Evolutionary conservation across 2,888 invertebrate species (phyloP).

Genomic region (Opisthograptis luteolata): DNA sequence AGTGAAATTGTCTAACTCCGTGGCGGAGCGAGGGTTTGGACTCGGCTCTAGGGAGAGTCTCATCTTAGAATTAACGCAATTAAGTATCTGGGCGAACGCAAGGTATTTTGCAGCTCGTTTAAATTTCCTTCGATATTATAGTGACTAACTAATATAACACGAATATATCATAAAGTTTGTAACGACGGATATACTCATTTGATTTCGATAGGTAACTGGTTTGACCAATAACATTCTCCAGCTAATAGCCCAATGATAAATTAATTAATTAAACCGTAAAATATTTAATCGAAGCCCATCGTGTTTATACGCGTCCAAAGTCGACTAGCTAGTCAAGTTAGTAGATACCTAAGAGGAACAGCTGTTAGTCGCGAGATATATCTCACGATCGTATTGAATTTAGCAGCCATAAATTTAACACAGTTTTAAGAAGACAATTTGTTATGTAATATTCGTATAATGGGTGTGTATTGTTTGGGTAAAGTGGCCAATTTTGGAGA

Average conservation of each 20-base stretch:
- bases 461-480: constrained; percentile 55
- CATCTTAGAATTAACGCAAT: constrained; percentile 15
- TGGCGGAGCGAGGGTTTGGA: constrained; percentile 24
- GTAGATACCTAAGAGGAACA: no score
- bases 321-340: no score
- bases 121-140: constrained; percentile 9
- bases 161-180: constrained; percentile 9
- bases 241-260: constrained; percentile 16
- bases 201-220: constrained; percentile 18
- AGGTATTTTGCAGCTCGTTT: constrained; percentile 10
- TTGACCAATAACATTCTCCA: constrained; percentile 13
- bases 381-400: constrained; percentile 34
- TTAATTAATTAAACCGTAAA: constrained; percentile 25
- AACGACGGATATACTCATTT: constrained; percentile 17
- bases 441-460: constrained; percentile 39
- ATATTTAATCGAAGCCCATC: constrained; percentile 17
- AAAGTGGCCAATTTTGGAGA: constrained; percentile 63
- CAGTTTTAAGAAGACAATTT: constrained; percentile 46
- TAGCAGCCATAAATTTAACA: constrained; percentile 33
- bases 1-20: constrained; percentile 44
- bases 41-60: constrained; percentile 6
- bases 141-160: constrained; percentile 1
- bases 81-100: constrained; percentile 1
- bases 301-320: constrained; percentile 16
- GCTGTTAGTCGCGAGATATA: constrained; percentile 23